Percentiles rank a stretch among this genome's conserved stretches.
These are phyloP conservation scores for Pectinophora gossypiella DNA, from an alignment of 1,140 invertebrate species.

Conservation along the genomic window DNA sequence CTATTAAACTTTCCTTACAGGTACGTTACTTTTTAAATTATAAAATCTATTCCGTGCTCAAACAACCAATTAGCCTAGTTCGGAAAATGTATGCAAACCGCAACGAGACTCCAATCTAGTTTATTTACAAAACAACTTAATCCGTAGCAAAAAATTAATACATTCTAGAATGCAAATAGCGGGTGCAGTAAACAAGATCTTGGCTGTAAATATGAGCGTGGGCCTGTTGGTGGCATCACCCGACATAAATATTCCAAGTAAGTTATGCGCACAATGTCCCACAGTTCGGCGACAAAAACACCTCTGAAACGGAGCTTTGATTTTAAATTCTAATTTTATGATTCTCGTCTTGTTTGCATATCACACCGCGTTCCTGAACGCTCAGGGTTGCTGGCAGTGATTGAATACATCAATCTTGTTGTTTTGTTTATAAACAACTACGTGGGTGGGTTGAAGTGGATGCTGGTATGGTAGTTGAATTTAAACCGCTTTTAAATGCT, in stretches of 20 bases:
- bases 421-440: neutral
- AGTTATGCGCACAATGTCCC: conserved; percentile 51
- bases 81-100: too few relatives aligned
- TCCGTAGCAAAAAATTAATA: conserved; percentile 24
- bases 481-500: too few relatives aligned
- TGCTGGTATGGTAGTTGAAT: too few relatives aligned
- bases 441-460: too few relatives aligned
- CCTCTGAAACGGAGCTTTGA: conserved; percentile 59
- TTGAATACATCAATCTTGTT: neutral
- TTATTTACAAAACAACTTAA: too few relatives aligned
- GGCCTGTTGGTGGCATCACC: conserved; percentile 38
- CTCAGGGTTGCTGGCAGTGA: neutral
- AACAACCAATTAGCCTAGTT: too few relatives aligned
- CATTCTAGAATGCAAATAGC: conserved; percentile 45
- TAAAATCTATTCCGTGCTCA: too few relatives aligned
- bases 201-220: conserved; percentile 42
- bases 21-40: too few relatives aligned
- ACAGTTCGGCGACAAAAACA: conserved; percentile 58
- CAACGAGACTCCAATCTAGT: too few relatives aligned
- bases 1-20: too few relatives aligned
- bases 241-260: conserved; percentile 59
- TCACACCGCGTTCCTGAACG: conserved; percentile 43
- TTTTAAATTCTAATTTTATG: conserved; percentile 73
- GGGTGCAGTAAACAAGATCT: conserved; percentile 52
- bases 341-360: conserved; percentile 61